These are phyloP conservation scores for Drosophila elegans DNA, from an alignment of 1,140 invertebrate species.

Conservation along the genomic window DNA sequence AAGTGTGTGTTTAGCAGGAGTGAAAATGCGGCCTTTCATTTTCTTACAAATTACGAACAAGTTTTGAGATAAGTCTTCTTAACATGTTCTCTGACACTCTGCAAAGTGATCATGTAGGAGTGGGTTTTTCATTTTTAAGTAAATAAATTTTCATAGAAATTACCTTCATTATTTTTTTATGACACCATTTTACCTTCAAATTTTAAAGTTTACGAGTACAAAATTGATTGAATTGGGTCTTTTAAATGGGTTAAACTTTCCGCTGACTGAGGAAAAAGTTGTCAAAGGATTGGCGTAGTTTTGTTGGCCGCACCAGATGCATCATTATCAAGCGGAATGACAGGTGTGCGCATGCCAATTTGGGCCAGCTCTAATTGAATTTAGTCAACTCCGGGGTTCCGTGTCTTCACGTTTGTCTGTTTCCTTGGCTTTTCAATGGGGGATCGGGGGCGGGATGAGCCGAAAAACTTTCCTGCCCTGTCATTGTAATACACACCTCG, in stretches of 20 bases:
- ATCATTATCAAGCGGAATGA: slow-evolving; percentile 80
- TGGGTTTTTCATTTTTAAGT: too few species aligned
- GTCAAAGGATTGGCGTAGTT: slow-evolving; percentile 63
- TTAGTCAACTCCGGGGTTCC: slow-evolving; percentile 71
- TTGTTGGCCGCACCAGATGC: slow-evolving; percentile 74
- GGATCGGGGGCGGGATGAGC: slow-evolving; percentile 19
- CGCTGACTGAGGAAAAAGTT: slow-evolving; percentile 59
- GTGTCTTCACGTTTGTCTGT: slow-evolving; percentile 36
- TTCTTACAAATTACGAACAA: slow-evolving; percentile 58
- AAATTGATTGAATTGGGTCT: slow-evolving; percentile 42
- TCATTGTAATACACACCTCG: slow-evolving; percentile 81
- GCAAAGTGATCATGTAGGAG: too few species aligned
- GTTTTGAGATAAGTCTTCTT: slow-evolving; percentile 3
- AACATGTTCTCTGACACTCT: too few species aligned
- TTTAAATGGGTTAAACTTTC: slow-evolving; percentile 33
- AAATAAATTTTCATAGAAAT: slow-evolving; percentile 21
- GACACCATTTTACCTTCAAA: slow-evolving; percentile 12
- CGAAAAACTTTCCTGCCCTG: slow-evolving; percentile 72
- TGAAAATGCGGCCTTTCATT: slow-evolving; percentile 16
- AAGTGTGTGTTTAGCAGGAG: slow-evolving; percentile 20
- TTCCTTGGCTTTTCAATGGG: slow-evolving; percentile 22
- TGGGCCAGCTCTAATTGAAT: slow-evolving; percentile 77
- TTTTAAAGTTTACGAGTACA: slow-evolving; percentile 20
- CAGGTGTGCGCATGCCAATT: slow-evolving; percentile 81
- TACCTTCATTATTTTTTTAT: slow-evolving; percentile 8